phyloP scores from a whole-genome alignment of 2,797 vertebrate species.

The Galagoides demidoff region DNA sequence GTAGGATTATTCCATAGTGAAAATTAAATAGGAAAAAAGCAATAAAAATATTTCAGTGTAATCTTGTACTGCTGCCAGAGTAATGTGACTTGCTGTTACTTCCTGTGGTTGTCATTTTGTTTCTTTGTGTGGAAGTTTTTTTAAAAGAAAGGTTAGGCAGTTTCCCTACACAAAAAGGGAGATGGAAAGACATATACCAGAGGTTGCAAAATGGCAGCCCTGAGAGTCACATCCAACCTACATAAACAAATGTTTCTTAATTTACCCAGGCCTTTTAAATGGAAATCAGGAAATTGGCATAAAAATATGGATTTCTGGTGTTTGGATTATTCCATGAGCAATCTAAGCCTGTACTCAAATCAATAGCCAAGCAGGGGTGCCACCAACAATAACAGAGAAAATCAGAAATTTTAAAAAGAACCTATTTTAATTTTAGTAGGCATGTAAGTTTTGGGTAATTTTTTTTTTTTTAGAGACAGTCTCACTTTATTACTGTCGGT shows the following conservation, averaged over 20 bases:
- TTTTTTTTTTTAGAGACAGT: no score
- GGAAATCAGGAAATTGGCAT: constrained; percentile 44
- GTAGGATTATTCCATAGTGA: constrained; percentile 25
- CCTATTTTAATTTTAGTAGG: constrained; percentile 50
- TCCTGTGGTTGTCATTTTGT: constrained; percentile 36
- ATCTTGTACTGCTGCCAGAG: constrained; percentile 13
- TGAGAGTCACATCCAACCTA: constrained; percentile 13
- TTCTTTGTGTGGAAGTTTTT: constrained; percentile 12
- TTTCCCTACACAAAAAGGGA: background rate
- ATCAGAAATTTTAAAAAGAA: constrained; percentile 47
- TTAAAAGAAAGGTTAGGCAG: background rate
- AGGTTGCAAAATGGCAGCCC: constrained; percentile 43
- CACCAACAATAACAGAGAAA: constrained; percentile 35
- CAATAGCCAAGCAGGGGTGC: background rate
- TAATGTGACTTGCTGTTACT: constrained; percentile 28
- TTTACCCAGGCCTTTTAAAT: constrained; percentile 19
- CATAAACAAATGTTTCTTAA: background rate
- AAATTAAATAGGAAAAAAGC: constrained; percentile 42
- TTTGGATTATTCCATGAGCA: background rate
- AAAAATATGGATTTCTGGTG: constrained; percentile 39
- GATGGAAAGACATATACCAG: background rate
- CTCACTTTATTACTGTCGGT: no score
- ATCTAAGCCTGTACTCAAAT: constrained; percentile 16
- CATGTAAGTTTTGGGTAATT: constrained; percentile 27
- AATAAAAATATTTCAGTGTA: background rate